Conservation (phyloP, 2,888 invertebrate genomes). For the Steromphala cineraria region DNA sequence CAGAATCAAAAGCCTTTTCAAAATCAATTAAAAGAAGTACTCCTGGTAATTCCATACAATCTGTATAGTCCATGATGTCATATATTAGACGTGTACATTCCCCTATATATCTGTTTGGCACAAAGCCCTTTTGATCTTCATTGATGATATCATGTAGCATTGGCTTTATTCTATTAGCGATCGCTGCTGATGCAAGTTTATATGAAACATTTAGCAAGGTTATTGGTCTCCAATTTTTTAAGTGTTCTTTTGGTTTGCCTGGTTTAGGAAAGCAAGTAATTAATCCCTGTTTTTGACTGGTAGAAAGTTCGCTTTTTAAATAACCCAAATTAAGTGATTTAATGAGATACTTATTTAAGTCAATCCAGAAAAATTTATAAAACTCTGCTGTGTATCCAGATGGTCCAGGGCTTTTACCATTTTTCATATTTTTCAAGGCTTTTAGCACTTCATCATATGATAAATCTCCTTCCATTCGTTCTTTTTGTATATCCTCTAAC, state of each 20-base stretch:
- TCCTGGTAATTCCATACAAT: neutral
- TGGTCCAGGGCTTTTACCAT: neutral
- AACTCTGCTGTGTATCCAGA: neutral
- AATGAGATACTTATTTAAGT: neutral
- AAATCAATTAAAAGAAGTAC: slow-evolving; percentile 17
- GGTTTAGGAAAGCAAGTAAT: neutral
- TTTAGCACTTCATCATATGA: no score
- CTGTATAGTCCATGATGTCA: slow-evolving; percentile 15
- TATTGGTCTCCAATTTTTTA: neutral
- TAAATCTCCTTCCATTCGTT: no score
- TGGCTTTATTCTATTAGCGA: slow-evolving; percentile 1
- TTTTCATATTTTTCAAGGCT: neutral
- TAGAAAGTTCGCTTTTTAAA: neutral
- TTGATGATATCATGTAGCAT: neutral
- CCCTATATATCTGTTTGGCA: slow-evolving; percentile 10
- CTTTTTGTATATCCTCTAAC: no score
- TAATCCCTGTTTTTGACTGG: neutral
- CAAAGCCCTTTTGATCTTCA: slow-evolving; percentile 7
- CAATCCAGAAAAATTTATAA: neutral
- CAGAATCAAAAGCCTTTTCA: slow-evolving; percentile 11
- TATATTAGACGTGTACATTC: neutral
- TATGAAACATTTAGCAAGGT: neutral
- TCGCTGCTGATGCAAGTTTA: neutral
- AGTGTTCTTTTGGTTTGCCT: neutral
- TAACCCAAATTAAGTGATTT: neutral